Evolutionary conservation across 2,113 vertebrate genomes (phyloP), one percentile per base, ranked within the genome.

Genomic region (Corydoras sp.): DNA sequence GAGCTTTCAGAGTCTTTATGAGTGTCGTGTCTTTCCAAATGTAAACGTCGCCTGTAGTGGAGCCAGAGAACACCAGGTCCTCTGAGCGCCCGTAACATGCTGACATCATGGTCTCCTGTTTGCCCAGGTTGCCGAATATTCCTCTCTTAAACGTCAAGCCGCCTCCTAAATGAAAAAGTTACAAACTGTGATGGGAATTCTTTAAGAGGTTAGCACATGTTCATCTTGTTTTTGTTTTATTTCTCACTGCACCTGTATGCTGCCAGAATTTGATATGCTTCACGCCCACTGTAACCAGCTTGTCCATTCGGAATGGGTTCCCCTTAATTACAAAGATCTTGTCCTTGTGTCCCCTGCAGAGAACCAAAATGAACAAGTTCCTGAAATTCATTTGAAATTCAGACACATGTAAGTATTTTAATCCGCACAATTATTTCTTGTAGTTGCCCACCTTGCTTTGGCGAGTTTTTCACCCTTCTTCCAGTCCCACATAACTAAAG

Each of bases 221-320:
- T 43, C 35, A 24, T 24, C 18, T 24, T 24, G 18, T 24, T 24
- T 24, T 24, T 24, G 18, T 24, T 24, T 1, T 24, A 24, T 24
- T 24, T 24, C 18, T 24, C 18, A 24, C 2, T 12, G 51, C 72
- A 98, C 96, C 95, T 92, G 94, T 91, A 84, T 98, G 95, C 58
- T 97, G 95, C 97, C 97, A 98, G 85, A 99, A 99, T 83, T 94
- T 96, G 83, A 99, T 97, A 84, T 99, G 96, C 55, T 99, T 98
- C 30, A 96, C 91, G 14, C 97, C 97, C 78, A 95, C 95, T 0
- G 97, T 97, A 67, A 98, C 91, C 71, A 98, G 85, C 65, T 92
- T 97, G 87, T 99, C 95, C 81, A 89, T 88, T 60, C 95, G 90
- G 81, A 97, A 93, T 0, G 96, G 96, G 73, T 98, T 95, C 79